Evolutionary conservation across 92 coral and sea anemone species (phyloP).

Genomic region (Phenganax marumi): DNA sequence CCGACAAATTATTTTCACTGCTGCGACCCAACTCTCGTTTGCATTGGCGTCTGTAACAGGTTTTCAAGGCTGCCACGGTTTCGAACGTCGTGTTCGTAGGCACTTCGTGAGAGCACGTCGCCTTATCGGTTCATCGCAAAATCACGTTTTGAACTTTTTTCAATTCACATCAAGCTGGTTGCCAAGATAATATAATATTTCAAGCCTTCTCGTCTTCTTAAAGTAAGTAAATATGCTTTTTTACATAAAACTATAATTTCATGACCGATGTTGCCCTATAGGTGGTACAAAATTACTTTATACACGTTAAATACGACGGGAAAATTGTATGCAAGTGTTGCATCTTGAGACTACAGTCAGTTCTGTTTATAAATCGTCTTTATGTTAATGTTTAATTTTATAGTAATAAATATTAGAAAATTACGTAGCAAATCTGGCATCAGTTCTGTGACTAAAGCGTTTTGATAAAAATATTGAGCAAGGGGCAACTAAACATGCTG

Average conservation of each 20-base stretch:
- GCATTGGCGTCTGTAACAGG: too few species aligned
- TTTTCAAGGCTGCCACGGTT: background rate
- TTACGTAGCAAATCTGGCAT: background rate
- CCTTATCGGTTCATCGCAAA: background rate
- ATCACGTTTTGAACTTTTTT: background rate
- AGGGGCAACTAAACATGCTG: background rate
- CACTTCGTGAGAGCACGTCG: background rate
- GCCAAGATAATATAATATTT: background rate
- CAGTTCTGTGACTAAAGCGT: too few species aligned
- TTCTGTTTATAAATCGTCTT: background rate
- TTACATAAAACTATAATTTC: background rate
- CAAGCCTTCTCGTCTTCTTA: background rate
- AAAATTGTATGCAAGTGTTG: background rate
- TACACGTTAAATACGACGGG: background rate
- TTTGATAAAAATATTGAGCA: background rate
- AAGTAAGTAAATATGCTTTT: conserved; percentile 2
- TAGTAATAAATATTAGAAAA: background rate
- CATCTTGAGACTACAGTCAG: background rate
- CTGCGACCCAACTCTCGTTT: too few species aligned
- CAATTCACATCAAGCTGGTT: background rate
- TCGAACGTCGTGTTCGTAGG: background rate
- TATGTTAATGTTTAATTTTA: background rate
- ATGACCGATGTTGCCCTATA: background rate
- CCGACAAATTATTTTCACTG: too few species aligned
- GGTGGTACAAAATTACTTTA: background rate